Conservation (phyloP, 2,888 invertebrate species). For the Tupiocoris notatus region DNA sequence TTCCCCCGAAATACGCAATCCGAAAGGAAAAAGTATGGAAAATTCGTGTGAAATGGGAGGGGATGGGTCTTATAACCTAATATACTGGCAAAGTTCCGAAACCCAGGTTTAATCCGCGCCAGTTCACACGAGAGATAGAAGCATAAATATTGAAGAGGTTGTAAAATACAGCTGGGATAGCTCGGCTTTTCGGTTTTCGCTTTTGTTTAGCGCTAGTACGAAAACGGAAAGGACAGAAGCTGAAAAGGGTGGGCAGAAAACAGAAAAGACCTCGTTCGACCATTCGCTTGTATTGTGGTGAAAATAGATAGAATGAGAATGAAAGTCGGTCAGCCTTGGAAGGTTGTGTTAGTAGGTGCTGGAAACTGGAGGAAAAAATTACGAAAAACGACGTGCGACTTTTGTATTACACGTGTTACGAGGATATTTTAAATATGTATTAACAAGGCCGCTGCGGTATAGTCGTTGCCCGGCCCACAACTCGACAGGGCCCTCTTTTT, state of each 20-base stretch:
- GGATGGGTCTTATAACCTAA: conserved; percentile 31
- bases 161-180: conserved; percentile 34
- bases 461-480: conserved; percentile 1
- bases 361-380: not conserved
- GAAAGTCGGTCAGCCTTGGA: not conserved
- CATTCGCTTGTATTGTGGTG: not conserved
- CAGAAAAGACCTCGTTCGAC: not conserved
- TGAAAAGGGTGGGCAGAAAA: not conserved
- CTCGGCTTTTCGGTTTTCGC: not conserved
- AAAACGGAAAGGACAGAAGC: not conserved
- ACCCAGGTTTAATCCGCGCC: conserved; percentile 39
- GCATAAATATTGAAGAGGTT: conserved; percentile 40
- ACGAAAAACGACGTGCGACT: conserved; percentile 4
- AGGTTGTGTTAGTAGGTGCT: not conserved
- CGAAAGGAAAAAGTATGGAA: conserved; percentile 2
- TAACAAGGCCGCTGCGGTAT: conserved; percentile 24
- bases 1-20: conserved; percentile 33
- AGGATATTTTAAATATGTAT: conserved; percentile 35
- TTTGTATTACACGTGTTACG: conserved; percentile 33
- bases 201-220: conserved; percentile 3
- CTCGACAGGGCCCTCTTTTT: not conserved
- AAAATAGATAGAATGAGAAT: not conserved
- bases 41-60: not conserved
- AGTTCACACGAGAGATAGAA: conserved; percentile 41
- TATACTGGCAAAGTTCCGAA: conserved; percentile 42